Conservation (phyloP, 2,113 vertebrate genomes). For the Muscicapa adusta region DNA sequence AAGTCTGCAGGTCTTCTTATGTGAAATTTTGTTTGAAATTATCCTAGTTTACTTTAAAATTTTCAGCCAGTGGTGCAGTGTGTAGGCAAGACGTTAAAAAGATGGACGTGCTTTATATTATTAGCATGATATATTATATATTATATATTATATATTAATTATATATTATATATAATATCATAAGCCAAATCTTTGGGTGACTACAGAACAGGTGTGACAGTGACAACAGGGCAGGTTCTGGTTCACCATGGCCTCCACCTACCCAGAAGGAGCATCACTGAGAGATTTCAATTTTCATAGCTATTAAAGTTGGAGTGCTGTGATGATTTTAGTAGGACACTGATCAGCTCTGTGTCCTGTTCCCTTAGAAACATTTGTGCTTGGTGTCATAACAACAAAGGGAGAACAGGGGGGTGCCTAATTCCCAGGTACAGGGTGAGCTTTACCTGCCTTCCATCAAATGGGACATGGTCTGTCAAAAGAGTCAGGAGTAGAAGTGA, state of each 20-base stretch:
- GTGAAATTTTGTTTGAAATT: background rate
- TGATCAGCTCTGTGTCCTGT: background rate
- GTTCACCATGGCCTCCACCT: background rate
- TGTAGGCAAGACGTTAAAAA: background rate
- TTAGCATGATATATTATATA: too few species aligned
- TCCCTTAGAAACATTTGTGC: background rate
- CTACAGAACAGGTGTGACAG: background rate
- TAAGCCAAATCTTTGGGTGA: background rate
- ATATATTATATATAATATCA: background rate
- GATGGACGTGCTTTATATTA: background rate
- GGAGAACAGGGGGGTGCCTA: background rate
- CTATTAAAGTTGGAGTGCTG: background rate
- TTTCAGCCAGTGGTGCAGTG: background rate
- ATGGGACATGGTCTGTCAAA: background rate
- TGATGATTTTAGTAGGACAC: background rate
- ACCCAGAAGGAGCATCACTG: background rate
- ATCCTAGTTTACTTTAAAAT: background rate
- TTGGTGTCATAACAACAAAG: background rate
- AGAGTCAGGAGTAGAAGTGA: background rate
- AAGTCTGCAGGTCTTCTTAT: background rate
- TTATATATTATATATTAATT: too few species aligned
- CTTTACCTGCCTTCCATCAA: background rate
- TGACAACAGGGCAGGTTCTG: background rate
- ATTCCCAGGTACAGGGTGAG: background rate
- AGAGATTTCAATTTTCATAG: background rate